Evolutionary conservation across 2,797 vertebrate genomes (phyloP).

Genomic region (Triplophysa yarkandensis): DNA sequence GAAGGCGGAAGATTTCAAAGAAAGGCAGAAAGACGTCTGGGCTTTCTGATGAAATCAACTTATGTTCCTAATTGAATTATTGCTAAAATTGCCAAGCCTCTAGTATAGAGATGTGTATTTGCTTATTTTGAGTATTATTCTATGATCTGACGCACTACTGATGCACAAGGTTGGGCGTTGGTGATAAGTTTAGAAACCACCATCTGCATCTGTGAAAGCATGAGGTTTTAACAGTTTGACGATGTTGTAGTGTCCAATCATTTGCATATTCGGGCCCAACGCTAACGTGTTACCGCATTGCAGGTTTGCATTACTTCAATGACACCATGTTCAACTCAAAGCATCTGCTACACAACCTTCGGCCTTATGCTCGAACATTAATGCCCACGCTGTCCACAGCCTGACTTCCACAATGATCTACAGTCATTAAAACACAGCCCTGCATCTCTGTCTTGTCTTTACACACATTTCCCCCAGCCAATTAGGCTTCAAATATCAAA

Average conservation of each 20-base stretch:
- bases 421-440: conserved; percentile 30
- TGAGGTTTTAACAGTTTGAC: too few species aligned
- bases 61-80: not conserved
- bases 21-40: not conserved
- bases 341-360: not conserved
- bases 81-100: not conserved
- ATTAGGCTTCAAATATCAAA: conserved; percentile 53
- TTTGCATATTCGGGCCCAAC: not conserved
- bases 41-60: not conserved
- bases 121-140: not conserved
- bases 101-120: not conserved
- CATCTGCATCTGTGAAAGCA: not conserved
- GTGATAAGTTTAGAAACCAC: not conserved
- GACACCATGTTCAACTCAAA: not conserved
- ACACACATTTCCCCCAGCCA: conserved; percentile 4
- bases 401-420: conserved; percentile 23
- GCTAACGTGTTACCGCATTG: not conserved
- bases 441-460: conserved; percentile 20
- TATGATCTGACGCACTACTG: not conserved
- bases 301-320: not conserved
- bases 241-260: too few species aligned
- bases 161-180: not conserved
- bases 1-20: not conserved
- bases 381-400: not conserved
- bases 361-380: not conserved